phyloP scores from a whole-genome alignment of 2,113 vertebrate genomes.

The Baryphthengus martii region DNA sequence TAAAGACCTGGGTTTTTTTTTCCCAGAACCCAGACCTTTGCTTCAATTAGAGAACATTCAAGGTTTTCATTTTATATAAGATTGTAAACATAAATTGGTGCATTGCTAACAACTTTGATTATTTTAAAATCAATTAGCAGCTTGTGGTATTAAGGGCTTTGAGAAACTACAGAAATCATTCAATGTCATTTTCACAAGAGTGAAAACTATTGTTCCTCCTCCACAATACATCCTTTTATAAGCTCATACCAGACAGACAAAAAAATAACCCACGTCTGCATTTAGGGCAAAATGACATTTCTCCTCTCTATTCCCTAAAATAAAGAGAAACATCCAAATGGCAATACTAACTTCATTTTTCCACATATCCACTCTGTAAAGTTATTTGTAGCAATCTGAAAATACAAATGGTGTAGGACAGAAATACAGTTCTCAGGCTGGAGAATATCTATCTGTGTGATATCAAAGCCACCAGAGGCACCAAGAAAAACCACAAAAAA shows the following conservation, averaged over 20 bases:
- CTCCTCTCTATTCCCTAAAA: neutral
- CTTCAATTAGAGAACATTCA: neutral
- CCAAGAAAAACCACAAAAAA: neutral
- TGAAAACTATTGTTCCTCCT: neutral
- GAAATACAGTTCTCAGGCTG: neutral
- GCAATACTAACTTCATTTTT: neutral
- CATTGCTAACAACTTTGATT: neutral
- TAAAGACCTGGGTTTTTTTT: neutral
- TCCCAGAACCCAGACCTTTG: neutral
- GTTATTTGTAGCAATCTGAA: neutral
- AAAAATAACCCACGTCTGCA: rapidly evolving
- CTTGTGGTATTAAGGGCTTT: neutral
- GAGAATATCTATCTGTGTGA: neutral
- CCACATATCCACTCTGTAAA: neutral
- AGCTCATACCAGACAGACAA: neutral
- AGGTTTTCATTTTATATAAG: neutral
- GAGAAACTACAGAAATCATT: neutral
- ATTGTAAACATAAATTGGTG: neutral
- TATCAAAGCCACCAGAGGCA: neutral
- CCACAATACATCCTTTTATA: neutral
- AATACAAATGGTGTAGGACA: neutral
- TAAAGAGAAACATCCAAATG: neutral
- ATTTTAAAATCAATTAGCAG: neutral
- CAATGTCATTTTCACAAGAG: neutral
- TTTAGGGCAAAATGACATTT: neutral